phyloP scores from a whole-genome alignment of 2,113 vertebrate species.

The Acanthisitta chloris region DNA sequence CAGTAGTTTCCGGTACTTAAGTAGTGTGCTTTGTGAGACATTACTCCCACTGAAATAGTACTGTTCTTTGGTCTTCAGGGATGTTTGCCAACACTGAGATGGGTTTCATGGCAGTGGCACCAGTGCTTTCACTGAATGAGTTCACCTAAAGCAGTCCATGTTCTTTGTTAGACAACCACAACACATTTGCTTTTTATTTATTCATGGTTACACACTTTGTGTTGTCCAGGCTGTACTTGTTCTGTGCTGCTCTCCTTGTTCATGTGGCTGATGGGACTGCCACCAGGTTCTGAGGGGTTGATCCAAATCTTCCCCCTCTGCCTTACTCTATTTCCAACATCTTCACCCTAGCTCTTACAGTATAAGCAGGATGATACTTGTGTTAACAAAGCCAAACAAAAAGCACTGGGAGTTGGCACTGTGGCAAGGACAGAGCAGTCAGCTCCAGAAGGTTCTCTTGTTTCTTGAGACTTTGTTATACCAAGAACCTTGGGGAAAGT shows the following conservation, averaged over 20 bases:
- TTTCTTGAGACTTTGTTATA: not conserved
- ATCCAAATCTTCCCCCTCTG: not conserved
- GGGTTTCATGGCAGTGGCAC: not conserved
- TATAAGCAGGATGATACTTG: not conserved
- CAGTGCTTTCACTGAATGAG: not conserved
- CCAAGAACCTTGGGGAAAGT: fast-evolving
- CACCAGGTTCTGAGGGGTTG: not conserved
- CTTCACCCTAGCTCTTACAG: not conserved
- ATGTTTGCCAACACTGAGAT: not conserved
- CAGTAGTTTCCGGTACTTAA: not conserved
- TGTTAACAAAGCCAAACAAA: not conserved
- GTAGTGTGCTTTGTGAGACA: not conserved
- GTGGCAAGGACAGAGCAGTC: not conserved
- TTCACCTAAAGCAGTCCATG: not conserved
- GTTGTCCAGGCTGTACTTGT: not conserved
- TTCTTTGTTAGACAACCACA: not conserved
- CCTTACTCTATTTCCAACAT: not conserved
- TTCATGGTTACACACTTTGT: fast-evolving
- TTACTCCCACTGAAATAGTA: not conserved
- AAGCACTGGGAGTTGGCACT: not conserved
- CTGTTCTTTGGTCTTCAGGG: not conserved
- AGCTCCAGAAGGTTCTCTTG: not conserved
- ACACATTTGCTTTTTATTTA: not conserved
- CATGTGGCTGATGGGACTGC: not conserved
- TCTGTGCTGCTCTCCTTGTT: not conserved